Evolutionary conservation across 2,113 vertebrate species (phyloP).

Genomic region (Pteruthius melanotis): DNA sequence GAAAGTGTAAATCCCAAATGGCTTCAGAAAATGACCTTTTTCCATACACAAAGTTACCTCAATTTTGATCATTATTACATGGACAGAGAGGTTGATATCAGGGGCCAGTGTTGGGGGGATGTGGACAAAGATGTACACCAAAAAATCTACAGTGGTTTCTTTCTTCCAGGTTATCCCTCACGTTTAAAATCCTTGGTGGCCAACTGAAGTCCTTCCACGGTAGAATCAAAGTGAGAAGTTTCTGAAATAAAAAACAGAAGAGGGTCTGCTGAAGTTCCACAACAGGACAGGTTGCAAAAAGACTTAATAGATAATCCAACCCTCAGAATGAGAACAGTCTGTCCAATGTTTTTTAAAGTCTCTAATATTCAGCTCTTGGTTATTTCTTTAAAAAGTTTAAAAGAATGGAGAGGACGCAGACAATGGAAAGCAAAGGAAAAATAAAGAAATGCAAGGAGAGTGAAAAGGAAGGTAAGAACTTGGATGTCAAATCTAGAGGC

Average conservation of each 20-base stretch:
- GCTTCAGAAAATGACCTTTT: background rate
- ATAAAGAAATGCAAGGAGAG: background rate
- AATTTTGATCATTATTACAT: background rate
- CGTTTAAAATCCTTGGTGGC: background rate
- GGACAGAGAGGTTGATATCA: background rate
- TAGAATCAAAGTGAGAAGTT: background rate
- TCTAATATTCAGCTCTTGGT: background rate
- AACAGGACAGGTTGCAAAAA: background rate
- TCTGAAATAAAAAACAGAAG: slow-evolving; percentile 43
- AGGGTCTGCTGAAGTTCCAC: background rate
- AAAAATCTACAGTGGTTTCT: background rate
- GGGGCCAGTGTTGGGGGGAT: background rate
- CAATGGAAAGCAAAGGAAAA: background rate
- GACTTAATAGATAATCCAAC: background rate
- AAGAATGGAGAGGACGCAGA: background rate
- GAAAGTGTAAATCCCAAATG: background rate
- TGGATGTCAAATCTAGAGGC: background rate
- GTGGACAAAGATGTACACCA: background rate
- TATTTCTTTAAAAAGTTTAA: background rate
- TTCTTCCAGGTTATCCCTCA: background rate
- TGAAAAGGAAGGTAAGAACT: background rate
- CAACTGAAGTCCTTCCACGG: background rate
- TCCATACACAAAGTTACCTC: background rate
- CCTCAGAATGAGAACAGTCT: background rate
- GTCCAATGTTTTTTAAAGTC: background rate